Conservation (phyloP, 1,140 invertebrate species). For the Varroa destructor region DNA sequence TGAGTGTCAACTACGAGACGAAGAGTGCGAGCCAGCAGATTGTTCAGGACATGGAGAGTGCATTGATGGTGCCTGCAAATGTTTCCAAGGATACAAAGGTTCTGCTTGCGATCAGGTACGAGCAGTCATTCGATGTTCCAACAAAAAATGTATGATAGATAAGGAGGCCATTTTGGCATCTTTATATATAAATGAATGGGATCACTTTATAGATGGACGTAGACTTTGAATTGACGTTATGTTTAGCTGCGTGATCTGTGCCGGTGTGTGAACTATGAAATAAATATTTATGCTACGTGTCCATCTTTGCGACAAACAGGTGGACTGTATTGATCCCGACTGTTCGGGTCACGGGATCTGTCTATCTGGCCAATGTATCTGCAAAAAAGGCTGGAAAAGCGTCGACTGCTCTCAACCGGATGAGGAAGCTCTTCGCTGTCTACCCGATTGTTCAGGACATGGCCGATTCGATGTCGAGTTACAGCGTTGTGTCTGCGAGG, state of each 20-base stretch:
- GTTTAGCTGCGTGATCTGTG: background rate
- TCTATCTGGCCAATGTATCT: conserved; percentile 79
- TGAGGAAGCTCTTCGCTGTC: conserved; percentile 69
- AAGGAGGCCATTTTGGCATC: background rate
- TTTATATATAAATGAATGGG: background rate
- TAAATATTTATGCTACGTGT: background rate
- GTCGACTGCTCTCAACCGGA: conserved; percentile 70
- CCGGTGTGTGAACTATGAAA: background rate
- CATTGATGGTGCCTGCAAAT: conserved; percentile 71
- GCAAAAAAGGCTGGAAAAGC: conserved; percentile 87
- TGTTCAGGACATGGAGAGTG: conserved; percentile 81
- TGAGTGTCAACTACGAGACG: conserved; percentile 81
- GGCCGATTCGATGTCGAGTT: conserved; percentile 74
- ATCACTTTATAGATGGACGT: background rate
- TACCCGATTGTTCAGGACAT: conserved; percentile 76
- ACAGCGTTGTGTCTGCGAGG: conserved; percentile 70
- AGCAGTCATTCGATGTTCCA: too few species aligned
- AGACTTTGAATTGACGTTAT: background rate
- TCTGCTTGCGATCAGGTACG: conserved; percentile 51
- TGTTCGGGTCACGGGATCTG: conserved; percentile 84
- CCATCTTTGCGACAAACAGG: conserved; percentile 40
- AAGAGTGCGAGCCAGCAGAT: conserved; percentile 78
- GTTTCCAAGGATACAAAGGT: conserved; percentile 77
- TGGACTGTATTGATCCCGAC: conserved; percentile 67
- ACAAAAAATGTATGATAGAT: conserved; percentile 51